Conservation (phyloP, 2,113 vertebrate species). For the Petrocephalus zakoni region DNA sequence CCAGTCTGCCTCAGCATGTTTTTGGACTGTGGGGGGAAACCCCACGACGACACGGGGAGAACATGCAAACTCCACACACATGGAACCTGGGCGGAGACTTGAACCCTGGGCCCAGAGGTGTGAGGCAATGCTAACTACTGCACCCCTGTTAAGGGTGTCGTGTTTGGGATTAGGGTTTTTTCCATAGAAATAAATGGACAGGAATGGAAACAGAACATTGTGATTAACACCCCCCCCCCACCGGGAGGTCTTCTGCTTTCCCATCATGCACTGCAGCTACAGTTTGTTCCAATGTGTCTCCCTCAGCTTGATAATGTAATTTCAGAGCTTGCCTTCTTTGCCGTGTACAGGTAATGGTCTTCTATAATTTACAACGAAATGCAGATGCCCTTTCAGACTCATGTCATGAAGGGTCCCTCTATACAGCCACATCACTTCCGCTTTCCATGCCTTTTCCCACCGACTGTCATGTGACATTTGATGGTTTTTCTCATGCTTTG, state of each 20-base stretch:
- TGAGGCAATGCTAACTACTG: no score
- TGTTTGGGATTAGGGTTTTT: no score
- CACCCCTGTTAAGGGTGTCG: no score
- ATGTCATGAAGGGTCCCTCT: background rate
- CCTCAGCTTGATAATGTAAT: background rate
- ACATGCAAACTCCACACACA: no score
- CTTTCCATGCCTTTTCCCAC: background rate
- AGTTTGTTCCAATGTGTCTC: background rate
- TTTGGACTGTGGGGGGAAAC: no score
- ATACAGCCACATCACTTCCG: background rate
- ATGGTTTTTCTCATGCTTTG: slow-evolving; percentile 24
- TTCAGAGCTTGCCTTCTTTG: background rate
- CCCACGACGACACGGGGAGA: no score
- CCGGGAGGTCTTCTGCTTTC: background rate
- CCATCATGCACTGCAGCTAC: background rate
- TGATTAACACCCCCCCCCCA: background rate
- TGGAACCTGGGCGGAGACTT: no score
- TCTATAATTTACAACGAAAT: background rate
- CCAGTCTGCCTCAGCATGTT: no score
- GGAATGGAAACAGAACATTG: no score
- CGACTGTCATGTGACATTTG: slow-evolving; percentile 35
- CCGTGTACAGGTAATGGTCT: background rate
- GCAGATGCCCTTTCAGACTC: background rate
- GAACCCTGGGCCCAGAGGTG: no score
- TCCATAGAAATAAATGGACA: no score